A percentile compares a stretch with the other conserved stretches of the same genome.
These are phyloP conservation scores for Morus bassanus DNA, from an alignment of 2,797 vertebrate species.

Conservation along the genomic window DNA sequence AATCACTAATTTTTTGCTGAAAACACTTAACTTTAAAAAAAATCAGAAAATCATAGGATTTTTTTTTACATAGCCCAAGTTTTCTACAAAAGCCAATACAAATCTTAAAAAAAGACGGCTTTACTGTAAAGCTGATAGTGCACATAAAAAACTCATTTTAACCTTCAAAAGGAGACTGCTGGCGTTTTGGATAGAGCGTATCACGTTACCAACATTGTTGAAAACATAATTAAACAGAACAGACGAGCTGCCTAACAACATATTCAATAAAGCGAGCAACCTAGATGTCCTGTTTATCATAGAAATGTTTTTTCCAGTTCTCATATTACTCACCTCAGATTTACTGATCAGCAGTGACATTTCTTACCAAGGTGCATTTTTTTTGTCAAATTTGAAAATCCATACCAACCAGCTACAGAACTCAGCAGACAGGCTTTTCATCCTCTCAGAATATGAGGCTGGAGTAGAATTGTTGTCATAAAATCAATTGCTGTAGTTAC, in stretches of 20 bases:
- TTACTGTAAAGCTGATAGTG: background rate
- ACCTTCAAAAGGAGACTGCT: background rate
- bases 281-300: background rate
- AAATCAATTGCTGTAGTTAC: background rate
- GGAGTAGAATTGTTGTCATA: background rate
- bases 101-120: background rate
- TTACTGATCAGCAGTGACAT: background rate
- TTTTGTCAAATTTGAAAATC: background rate
- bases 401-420: background rate
- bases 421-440: background rate
- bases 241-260: background rate
- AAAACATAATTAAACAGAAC: background rate
- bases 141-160: background rate
- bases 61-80: background rate
- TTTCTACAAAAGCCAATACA: background rate
- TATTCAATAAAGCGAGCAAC: background rate
- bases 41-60: background rate
- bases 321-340: background rate
- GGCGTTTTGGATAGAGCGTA: background rate
- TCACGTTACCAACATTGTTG: background rate
- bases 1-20: background rate
- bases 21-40: background rate
- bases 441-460: background rate
- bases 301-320: background rate
- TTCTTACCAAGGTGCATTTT: background rate